A percentile compares a stretch with the other conserved stretches of the same genome.
phyloP scores from a whole-genome alignment of 2,888 invertebrate genomes.

The Coleophora deauratella region DNA sequence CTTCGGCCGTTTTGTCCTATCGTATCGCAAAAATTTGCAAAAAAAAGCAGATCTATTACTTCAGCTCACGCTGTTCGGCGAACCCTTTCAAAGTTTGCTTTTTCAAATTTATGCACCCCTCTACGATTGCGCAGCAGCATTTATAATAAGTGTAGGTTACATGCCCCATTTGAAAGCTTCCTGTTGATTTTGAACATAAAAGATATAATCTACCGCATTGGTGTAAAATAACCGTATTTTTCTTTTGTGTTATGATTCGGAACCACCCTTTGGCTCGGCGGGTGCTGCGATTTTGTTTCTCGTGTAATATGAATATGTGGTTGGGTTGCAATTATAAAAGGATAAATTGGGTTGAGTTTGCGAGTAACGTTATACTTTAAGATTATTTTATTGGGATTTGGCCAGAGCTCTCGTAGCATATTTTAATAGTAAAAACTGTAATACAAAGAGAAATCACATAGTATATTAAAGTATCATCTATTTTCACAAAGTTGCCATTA shows the following conservation, averaged over 20 bases:
- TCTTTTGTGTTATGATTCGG: constrained; percentile 64
- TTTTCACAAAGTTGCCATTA: no score
- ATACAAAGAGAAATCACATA: no score
- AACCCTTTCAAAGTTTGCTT: constrained; percentile 57
- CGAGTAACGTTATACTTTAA: no score
- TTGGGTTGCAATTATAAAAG: constrained; percentile 27
- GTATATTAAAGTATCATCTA: no score
- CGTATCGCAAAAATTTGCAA: constrained; percentile 38
- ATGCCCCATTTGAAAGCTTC: constrained; percentile 72
- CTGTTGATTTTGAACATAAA: constrained; percentile 72
- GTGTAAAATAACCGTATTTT: constrained; percentile 72
- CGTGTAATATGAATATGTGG: no score
- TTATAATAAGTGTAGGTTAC: constrained; percentile 72
- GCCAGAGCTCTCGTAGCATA: no score
- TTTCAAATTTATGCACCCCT: constrained; percentile 68
- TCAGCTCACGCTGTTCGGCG: constrained; percentile 43
- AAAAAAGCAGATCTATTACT: constrained; percentile 28
- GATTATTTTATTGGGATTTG: no score
- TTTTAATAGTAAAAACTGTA: not conserved
- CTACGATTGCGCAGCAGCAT: constrained; percentile 41
- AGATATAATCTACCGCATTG: constrained; percentile 72
- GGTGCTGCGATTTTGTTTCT: constrained; percentile 20
- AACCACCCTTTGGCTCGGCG: constrained; percentile 46
- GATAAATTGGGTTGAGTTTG: constrained; percentile 14
- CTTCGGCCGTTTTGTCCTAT: no score